Evolutionary conservation across 2,888 invertebrate species (phyloP).

Genomic region (Eupsilia transversa): DNA sequence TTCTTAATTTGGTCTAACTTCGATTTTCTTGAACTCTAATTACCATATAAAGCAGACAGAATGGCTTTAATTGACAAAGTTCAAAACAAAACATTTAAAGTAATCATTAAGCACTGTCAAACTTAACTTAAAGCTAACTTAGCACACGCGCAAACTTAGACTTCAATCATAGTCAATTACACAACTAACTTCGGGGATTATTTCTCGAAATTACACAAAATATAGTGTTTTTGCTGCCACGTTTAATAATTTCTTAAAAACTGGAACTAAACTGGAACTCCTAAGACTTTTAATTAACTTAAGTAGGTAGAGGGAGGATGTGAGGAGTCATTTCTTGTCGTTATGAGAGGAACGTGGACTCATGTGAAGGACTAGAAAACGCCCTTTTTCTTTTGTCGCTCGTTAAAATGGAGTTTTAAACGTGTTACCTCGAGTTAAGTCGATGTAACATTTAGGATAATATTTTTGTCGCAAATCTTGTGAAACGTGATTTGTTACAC

Average conservation of each 20-base stretch:
- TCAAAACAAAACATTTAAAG: conserved; percentile 55
- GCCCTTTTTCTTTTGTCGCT: conserved; percentile 56
- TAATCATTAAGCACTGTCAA: conserved; percentile 52
- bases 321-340: conserved; percentile 73
- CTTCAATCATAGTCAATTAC: conserved; percentile 44
- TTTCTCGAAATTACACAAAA: conserved; percentile 31
- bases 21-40: conserved; percentile 38
- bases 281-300: conserved; percentile 83
- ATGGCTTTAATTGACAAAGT: conserved; percentile 48
- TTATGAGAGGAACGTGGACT: conserved; percentile 81
- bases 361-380: conserved; percentile 72
- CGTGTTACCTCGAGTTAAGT: conserved; percentile 28
- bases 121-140: conserved; percentile 49
- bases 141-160: conserved; percentile 42
- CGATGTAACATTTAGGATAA: background rate
- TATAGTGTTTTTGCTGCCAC: conserved; percentile 32
- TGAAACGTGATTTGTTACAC: conserved; percentile 14
- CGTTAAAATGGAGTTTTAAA: conserved; percentile 44
- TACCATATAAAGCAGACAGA: conserved; percentile 37
- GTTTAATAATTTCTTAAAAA: conserved; percentile 76
- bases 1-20: conserved; percentile 33
- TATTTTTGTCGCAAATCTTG: conserved; percentile 18
- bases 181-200: conserved; percentile 27
- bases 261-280: conserved; percentile 69
- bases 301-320: conserved; percentile 69